Conservation (phyloP, 2,797 vertebrate species). For the Tangara arthus region DNA sequence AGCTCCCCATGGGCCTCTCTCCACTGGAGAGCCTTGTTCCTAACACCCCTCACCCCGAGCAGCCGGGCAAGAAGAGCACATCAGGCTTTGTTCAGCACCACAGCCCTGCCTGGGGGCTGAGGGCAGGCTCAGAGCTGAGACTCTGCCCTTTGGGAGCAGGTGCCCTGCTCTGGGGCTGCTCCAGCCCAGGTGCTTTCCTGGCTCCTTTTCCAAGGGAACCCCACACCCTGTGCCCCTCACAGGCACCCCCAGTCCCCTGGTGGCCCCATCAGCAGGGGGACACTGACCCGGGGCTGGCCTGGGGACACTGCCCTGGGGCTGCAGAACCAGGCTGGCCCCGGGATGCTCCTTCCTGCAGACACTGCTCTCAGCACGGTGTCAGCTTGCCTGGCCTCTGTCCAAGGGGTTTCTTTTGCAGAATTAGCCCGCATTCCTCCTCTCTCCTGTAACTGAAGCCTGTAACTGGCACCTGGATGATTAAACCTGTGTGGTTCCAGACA, state of each 20-base stretch:
- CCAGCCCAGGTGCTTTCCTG: not conserved
- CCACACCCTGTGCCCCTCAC: not conserved
- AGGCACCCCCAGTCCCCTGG: not conserved
- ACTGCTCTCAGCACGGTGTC: not conserved
- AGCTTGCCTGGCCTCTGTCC: not conserved
- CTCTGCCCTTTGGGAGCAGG: not conserved
- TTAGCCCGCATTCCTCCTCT: not conserved
- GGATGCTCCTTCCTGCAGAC: not conserved
- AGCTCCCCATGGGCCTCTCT: no score
- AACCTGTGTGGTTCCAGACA: not conserved
- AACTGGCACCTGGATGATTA: not conserved
- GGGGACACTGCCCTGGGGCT: not conserved
- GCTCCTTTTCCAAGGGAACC: not conserved
- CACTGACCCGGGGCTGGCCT: no score
- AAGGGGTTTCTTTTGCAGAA: not conserved
- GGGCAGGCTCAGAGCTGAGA: not conserved
- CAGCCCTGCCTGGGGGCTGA: not conserved
- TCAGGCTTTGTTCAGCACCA: not conserved
- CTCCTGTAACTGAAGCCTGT: not conserved
- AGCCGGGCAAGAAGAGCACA: not conserved
- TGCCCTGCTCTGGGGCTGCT: fast-evolving
- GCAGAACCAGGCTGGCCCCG: not conserved
- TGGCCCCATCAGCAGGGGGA: not conserved
- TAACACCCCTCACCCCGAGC: not conserved
- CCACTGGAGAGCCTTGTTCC: not conserved